These are phyloP conservation scores for Calyptommatus sinebrachiatus DNA, from an alignment of 2,113 vertebrate genomes.

Conservation along the genomic window DNA sequence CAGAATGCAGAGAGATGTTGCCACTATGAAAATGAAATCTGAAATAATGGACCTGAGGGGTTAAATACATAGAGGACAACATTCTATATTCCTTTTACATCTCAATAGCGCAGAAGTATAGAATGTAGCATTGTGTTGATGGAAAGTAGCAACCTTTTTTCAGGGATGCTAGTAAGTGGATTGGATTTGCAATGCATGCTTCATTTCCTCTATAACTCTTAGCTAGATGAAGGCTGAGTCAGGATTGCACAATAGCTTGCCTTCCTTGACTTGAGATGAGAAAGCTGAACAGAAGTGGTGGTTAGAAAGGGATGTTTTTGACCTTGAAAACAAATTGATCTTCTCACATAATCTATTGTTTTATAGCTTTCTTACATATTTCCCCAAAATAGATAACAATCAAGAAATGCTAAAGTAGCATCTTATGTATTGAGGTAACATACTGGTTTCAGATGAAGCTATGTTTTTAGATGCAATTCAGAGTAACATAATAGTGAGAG, in stretches of 20 bases:
- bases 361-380: constrained; percentile 35
- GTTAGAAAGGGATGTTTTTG: constrained; percentile 37
- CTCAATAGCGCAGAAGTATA: not conserved
- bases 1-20: not conserved
- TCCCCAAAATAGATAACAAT: constrained; percentile 53
- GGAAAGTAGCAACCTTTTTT: not conserved
- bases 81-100: not conserved
- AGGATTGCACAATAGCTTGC: constrained; percentile 14
- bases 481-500: constrained; percentile 17
- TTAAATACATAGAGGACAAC: not conserved
- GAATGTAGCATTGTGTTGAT: not conserved
- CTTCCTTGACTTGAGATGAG: constrained; percentile 19
- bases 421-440: constrained; percentile 26
- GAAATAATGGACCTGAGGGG: not conserved
- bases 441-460: constrained; percentile 48
- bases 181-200: not conserved
- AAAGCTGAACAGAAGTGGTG: constrained; percentile 32
- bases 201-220: not conserved
- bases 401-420: constrained; percentile 50
- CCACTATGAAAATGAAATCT: not conserved
- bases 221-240: not conserved
- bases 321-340: constrained; percentile 52
- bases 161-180: not conserved
- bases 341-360: constrained; percentile 53
- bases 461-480: constrained; percentile 15